Base-by-base conservation (phyloP, 2,797 vertebrate genomes). In the Arrhamphus sclerolepis region DNA sequence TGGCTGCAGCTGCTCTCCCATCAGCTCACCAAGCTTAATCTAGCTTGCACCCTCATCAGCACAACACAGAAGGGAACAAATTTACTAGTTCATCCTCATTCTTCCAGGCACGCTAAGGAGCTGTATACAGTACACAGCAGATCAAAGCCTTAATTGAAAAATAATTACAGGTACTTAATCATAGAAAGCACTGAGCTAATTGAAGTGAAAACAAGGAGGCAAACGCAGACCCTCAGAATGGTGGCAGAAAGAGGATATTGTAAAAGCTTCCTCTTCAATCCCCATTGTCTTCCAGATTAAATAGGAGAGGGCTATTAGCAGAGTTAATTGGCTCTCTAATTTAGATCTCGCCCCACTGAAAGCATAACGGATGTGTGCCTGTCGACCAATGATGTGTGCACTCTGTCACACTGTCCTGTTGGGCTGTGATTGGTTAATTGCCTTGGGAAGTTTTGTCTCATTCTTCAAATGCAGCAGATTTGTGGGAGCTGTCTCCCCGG, bases 81-180 rank as follows among this genome's bases (percentile, higher is more conserved):
- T 92, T 90, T 77, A 89, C 83, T 89, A 83, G 87, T 92, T 93
- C 91, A 86, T 89, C 80, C 89, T 87, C 82, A 92, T 92, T 92
- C 90, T 91, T 89, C 72, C 77, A 43, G 72, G 64, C 80, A 59
- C 77, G 82, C 89, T 63, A 69, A 88, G 80, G 84, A 89, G 89
- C 91, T 90, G 91, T 91, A 86, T 88, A 96, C 94, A 93, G 93
- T 89, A 93, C 89, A 91, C 91, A 90, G 78, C 94, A 95, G 94
- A 97, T 98, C 96, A 95, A 96, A 97, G 95, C 95, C 96, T 97
- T 98, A 98, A 99, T 98, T 99, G 97, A 98, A 98, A 98, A 99
- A 98, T 98, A 98, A 99, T 98, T 97, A 98, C 96, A 96, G 96
- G 94, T 95, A 96, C 96, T 99, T 98, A 97, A 98, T 99, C 97